Conservation (phyloP, 2,888 invertebrate genomes). For the Fragum whitleyi region DNA sequence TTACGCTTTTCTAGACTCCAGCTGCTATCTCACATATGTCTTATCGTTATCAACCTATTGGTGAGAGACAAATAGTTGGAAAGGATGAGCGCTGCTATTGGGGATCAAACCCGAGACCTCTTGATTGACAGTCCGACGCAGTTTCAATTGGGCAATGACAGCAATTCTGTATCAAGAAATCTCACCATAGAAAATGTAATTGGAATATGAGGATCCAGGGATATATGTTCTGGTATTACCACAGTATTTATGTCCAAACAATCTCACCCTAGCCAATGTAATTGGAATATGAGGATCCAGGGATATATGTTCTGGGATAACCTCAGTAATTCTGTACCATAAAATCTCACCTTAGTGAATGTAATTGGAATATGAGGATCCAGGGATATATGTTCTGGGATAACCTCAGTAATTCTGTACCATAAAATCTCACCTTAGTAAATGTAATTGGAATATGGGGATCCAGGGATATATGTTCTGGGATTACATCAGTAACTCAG, state of each 20-base stretch:
- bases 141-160: too few relatives aligned
- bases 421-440: slow-evolving; percentile 87
- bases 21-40: too few relatives aligned
- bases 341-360: slow-evolving; percentile 87
- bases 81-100: too few relatives aligned
- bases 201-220: slow-evolving; percentile 87
- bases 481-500: slow-evolving; percentile 86
- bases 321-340: too few relatives aligned
- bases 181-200: slow-evolving; percentile 88
- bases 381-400: slow-evolving; percentile 87
- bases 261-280: slow-evolving; percentile 87
- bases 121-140: too few relatives aligned
- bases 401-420: too few relatives aligned
- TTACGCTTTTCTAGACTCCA: too few relatives aligned
- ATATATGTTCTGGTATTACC: slow-evolving; percentile 87
- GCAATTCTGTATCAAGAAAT: too few relatives aligned
- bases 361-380: slow-evolving; percentile 88
- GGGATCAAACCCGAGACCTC: too few relatives aligned
- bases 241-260: too few relatives aligned
- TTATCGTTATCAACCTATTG: too few relatives aligned
- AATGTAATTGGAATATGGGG: slow-evolving; percentile 88
- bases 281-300: slow-evolving; percentile 87
- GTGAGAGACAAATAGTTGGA: too few relatives aligned
- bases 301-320: slow-evolving; percentile 87
- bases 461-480: slow-evolving; percentile 87